These are phyloP conservation scores for Morus bassanus DNA, from an alignment of 2,797 vertebrate genomes.

Conservation along the genomic window DNA sequence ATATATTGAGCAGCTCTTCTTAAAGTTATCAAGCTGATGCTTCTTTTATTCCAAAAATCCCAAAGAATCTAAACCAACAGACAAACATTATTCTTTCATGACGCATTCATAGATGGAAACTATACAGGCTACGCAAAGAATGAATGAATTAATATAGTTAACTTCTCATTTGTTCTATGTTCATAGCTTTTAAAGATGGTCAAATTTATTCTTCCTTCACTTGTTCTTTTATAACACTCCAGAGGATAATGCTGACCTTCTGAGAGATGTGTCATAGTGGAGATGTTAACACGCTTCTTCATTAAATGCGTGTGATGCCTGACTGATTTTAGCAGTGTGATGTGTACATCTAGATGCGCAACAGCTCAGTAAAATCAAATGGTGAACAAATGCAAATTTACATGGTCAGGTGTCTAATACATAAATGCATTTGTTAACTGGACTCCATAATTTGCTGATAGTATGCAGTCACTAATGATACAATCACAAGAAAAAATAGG, in stretches of 20 bases:
- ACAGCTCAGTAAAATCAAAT: not conserved
- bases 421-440: not conserved
- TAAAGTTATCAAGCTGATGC: not conserved
- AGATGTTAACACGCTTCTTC: not conserved
- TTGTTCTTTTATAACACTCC: not conserved
- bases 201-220: not conserved
- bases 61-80: not conserved
- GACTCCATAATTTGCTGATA: not conserved
- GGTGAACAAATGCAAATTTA: not conserved
- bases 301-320: not conserved
- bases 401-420: not conserved
- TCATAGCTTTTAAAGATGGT: not conserved
- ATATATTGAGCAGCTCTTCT: not conserved
- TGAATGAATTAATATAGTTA: not conserved
- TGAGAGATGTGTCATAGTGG: not conserved
- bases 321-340: not conserved
- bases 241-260: not conserved
- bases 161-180: not conserved
- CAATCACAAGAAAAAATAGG: not conserved
- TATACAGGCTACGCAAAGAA: not conserved
- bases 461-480: not conserved
- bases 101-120: not conserved
- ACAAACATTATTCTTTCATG: not conserved
- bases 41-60: not conserved
- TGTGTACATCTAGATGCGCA: fast-evolving